Base-by-base conservation (phyloP, 2,888 invertebrate genomes). In the Rhyacophila evoluta region DNA sequence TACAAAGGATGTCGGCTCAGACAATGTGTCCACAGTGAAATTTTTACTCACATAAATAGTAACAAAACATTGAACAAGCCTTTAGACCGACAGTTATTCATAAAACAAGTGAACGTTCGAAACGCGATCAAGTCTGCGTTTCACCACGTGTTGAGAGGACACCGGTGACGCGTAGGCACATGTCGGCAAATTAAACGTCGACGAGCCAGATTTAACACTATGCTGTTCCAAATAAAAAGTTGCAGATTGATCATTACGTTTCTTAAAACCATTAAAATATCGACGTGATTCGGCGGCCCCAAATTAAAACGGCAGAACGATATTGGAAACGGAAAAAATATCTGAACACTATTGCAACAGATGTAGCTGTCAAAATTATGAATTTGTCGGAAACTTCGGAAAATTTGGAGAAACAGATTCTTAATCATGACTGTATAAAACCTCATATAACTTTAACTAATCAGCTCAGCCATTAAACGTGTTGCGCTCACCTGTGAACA, bases 91-190 rank as follows among this genome's bases (percentile, higher is more conserved):
- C n/a, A n/a, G n/a, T n/a, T n/a, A n/a, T n/a, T n/a, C n/a, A n/a
- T n/a, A n/a, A 38, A 15, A 33, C 29, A 33, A 6, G 6, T 2
- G 6, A 6, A 74, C 55, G 55, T 74, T 74, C 38, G 39, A 39
- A 67, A 67, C 55, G 55, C 36, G 29, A 41, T 72, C 29, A 19
- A 19, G 55, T 19, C 5, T 10, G 19, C 55, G 55, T 55, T 55
- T 25, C 77, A 89, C 89, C 89, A 90, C 89, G 89, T 89, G 89
- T 89, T 89, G n/a, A 85, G 87, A 87, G 88, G 88, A 89, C 84
- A 84, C 84, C 85, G 86, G 86, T 88, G 89, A 89, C 89, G 89
- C 89, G 89, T 89, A 89, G 86, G 89, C 89, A 89, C 81, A 81
- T 77, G 79, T 19, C 55, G 69, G 70, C 19, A 71, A 70, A 70